Base-by-base conservation (phyloP, 2,888 invertebrate genomes). In the Petrolisthes manimaculis region DNA sequence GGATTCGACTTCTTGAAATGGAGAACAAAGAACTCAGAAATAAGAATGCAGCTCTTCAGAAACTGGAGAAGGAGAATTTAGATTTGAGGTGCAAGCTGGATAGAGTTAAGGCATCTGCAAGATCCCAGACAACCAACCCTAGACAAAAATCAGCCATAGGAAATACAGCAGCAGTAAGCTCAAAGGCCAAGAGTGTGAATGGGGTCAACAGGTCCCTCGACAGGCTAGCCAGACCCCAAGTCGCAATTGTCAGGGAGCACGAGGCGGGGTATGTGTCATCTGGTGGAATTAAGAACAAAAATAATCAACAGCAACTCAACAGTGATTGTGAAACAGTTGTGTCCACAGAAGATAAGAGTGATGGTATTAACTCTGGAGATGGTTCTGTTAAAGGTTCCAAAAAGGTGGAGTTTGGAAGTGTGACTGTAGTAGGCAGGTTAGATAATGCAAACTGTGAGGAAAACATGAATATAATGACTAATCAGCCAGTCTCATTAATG, bases 11-110 rank as follows among this genome's bases (percentile, higher is more conserved):
- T 54, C 75, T 86, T 12, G 86, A 88, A 53, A 21, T 18, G 3
- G 88, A 90, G 55, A 86, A 86, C n/a, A 89, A 54, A 51, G 55
- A 74, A 14, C 55, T 90, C n/a, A 86, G 81, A 75, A 56, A 80
- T 8, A 88, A 82, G 61, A 74, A 71, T 37, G 14, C 67, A 24
- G 18, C 37, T 1, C 24, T 90, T 4, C 71, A 83, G 56, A 77
- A n/a, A 14, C 51, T 87, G 5, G 85, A 85, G 79, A 88, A 90
- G 69, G 86, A 90, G 54, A 90, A 90, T 69, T n/a, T 81, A 61
- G 74, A 88, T 18, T 74, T 88, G 9, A 88, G 84, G 24, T 81
- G 80, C n/a, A 81, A 84, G 53, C 37, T 84, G 51, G 84, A 88
- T 9, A 79, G 80, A 81, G 54, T 24, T 5, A 88, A 74, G 55